phyloP scores from a whole-genome alignment of 2,888 invertebrate species.

The Nomada flava region DNA sequence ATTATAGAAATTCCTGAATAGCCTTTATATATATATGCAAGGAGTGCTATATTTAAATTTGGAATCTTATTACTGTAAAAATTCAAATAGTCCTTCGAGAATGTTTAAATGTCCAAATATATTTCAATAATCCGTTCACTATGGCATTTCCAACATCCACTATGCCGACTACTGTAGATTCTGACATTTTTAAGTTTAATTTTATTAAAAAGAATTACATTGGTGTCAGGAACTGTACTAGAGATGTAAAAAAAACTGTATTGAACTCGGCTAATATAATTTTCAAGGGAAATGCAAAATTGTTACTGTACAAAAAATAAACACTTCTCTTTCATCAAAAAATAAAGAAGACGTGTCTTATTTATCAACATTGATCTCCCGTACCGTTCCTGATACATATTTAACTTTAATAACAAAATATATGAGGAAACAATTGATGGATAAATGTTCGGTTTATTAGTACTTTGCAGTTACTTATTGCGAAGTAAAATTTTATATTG shows the following conservation, averaged over 20 bases:
- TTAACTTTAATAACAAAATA: constrained; percentile 17
- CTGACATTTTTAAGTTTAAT: constrained; percentile 3
- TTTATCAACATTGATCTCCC: constrained; percentile 75
- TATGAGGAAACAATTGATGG: not conserved
- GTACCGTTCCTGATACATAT: constrained; percentile 78
- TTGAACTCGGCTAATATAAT: constrained; percentile 39
- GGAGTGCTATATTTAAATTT: constrained; percentile 24
- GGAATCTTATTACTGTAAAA: constrained; percentile 9
- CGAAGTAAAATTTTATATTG: not conserved
- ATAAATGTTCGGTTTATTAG: not conserved
- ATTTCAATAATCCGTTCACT: constrained; percentile 15
- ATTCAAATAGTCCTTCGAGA: not conserved
- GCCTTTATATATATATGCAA: constrained; percentile 5
- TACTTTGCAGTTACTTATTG: not conserved
- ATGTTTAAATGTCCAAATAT: constrained; percentile 28
- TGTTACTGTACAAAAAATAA: constrained; percentile 83
- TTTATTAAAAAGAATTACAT: constrained; percentile 20
- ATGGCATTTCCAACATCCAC: constrained; percentile 7
- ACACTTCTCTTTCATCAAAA: constrained; percentile 82
- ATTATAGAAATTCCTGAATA: constrained; percentile 27
- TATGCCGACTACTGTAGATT: constrained; percentile 3
- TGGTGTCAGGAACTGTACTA: constrained; percentile 80
- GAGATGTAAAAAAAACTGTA: constrained; percentile 59
- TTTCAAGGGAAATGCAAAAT: constrained; percentile 49
- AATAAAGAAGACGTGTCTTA: constrained; percentile 79